Evolutionary conservation across 2,797 vertebrate species (phyloP), one percentile per base, ranked within the genome.

Genomic region (Urosaurus nigricauda): DNA sequence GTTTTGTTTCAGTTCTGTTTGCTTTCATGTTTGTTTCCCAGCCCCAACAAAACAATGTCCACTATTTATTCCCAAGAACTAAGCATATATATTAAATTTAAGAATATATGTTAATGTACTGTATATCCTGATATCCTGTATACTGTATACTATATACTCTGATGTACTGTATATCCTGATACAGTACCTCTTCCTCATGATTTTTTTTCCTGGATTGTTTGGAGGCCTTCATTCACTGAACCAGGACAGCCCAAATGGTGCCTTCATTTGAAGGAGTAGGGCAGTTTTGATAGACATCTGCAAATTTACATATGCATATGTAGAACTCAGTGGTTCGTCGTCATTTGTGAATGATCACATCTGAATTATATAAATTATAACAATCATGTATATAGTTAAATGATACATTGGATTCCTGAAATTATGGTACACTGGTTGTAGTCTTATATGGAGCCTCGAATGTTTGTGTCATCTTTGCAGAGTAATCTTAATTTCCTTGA

Each of bases 401-500:
- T 16, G 9, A n/a, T 74, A 37, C 8, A 79, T 21, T 68, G 19
- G 12, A 51, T 51, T 9, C 19, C 32, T 51, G 11, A 1, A 79
- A 51, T 47, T 86, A n/a, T n/a, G 21, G 29, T 5, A n/a, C 11
- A 35, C 5, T 51, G 37, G 9, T 51, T 65, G 43, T 79, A 21
- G 5, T n/a, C 17, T 68, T 78, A 14, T 79, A 29, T 73, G 63
- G n/a, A 4, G 32, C 24, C 21, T 37, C n/a, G 35, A 17, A 29
- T 58, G 21, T 60, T 78, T 77, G 6, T 63, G 51, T 5, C 68
- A 81, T 73, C 43, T 73, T 40, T 73, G 9, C 26, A 73, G 56
- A n/a, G 17, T 80, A 70, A 63, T 87, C 75, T 88, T 80, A 90
- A 0, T 68, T 56, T 73, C 51, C 12, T 43, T 86, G 80, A 83